phyloP scores from a whole-genome alignment of 1,140 invertebrate genomes.

The Cydia fagiglandana region DNA sequence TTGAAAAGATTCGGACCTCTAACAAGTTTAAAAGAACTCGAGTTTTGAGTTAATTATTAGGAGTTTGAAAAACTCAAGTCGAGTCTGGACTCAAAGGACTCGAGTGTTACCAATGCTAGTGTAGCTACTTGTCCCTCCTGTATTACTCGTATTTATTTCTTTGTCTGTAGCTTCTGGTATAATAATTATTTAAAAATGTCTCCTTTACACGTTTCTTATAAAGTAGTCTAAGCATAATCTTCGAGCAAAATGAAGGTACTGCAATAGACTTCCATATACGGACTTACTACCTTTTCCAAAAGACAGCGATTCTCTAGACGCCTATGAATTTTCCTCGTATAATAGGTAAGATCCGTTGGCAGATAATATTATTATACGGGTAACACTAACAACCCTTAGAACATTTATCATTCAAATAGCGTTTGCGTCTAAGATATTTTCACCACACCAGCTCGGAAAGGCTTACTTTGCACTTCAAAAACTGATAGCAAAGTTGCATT shows the following conservation, averaged over 20 bases:
- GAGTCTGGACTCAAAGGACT: no score
- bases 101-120: no score
- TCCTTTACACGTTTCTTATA: not conserved
- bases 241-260: not conserved
- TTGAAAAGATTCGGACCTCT: no score
- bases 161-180: no score
- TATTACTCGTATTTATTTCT: no score
- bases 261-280: slow-evolving; percentile 23
- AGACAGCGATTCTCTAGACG: slow-evolving; percentile 44
- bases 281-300: slow-evolving; percentile 32
- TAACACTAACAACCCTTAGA: slow-evolving; percentile 22
- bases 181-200: not conserved
- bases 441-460: no score
- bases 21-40: no score
- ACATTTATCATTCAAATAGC: slow-evolving; percentile 15
- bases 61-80: no score
- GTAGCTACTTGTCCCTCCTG: no score
- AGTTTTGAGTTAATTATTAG: no score
- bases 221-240: not conserved
- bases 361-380: slow-evolving; percentile 2
- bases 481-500: no score
- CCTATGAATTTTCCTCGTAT: slow-evolving; percentile 55
- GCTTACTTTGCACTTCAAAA: no score
- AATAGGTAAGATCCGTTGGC: slow-evolving; percentile 42
- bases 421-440: not conserved